Evolutionary conservation across 2,888 invertebrate genomes (phyloP).

Genomic region (Oscheius sp.): DNA sequence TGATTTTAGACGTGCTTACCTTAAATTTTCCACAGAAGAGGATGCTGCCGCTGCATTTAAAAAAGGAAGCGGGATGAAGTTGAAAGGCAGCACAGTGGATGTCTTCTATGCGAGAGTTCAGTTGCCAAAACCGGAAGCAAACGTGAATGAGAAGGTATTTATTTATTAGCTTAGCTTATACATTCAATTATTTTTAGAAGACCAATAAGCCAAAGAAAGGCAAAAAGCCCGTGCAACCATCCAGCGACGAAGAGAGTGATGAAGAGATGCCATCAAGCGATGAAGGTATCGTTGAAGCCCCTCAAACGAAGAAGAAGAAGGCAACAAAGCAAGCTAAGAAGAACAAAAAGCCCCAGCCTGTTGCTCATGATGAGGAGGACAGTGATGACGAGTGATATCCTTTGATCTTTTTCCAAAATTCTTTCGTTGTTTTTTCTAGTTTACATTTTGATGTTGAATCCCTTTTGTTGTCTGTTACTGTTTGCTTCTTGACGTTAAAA

Average conservation of each 20-base stretch:
- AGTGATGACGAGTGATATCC: slow-evolving; percentile 32
- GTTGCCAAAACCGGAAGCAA: slow-evolving; percentile 13
- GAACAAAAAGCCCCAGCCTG: slow-evolving; percentile 2
- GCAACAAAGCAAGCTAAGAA: slow-evolving; percentile 38
- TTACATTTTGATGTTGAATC: background rate
- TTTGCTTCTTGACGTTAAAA: slow-evolving; percentile 15
- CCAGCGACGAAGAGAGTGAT: slow-evolving; percentile 47
- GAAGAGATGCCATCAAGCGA: slow-evolving; percentile 57
- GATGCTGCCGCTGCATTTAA: slow-evolving; percentile 63
- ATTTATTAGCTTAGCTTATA: background rate
- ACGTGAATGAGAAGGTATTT: background rate
- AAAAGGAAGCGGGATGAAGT: slow-evolving; percentile 57
- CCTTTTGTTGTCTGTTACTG: slow-evolving; percentile 15
- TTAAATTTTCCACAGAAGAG: slow-evolving; percentile 57
- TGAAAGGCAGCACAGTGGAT: slow-evolving; percentile 46
- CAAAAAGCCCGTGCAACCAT: slow-evolving; percentile 24
- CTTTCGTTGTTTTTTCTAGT: background rate
- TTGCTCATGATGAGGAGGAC: slow-evolving; percentile 31
- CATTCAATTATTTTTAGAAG: background rate
- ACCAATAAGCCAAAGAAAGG: background rate
- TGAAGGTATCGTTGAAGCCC: slow-evolving; percentile 59
- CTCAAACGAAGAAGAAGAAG: slow-evolving; percentile 25
- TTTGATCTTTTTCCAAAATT: background rate
- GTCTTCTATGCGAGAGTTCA: slow-evolving; percentile 46
- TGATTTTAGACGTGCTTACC: slow-evolving; percentile 43